Evolutionary conservation across 1,140 invertebrate species (phyloP), one percentile per base, ranked within the genome.

Genomic region (Plectrocnemia conspersa): DNA sequence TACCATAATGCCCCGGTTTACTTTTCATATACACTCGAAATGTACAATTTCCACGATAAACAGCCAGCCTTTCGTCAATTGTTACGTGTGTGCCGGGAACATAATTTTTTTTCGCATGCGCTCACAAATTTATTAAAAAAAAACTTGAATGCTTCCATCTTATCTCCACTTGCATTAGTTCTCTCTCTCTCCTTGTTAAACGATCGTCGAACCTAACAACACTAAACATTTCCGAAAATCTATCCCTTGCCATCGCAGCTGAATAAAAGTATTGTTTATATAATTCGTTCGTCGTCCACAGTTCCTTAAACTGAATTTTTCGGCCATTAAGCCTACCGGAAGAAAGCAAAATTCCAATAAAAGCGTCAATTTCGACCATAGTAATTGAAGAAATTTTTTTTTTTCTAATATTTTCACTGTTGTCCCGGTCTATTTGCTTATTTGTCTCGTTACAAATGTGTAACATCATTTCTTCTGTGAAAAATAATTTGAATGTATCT

Each of bases 1-100:
- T 63, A 5, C 72, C 75, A 56, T 74, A 74, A 52, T 68, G 69
- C 9, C 45, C 59, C 9, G 67, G 69, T 61, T 74, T 77, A 9
- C 56, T 56, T 22, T 64, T 62, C 3, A 73, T 69, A 54, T 72
- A 72, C 23, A 66, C 62, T 33, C 65, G 27, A 52, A 73, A 73
- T 10, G 22, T 33, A 50, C 68, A 71, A 21, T 44, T 7, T 7
- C 35, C 35, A n/a, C n/a, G n/a, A n/a, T n/a, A n/a, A n/a, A n/a
- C n/a, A n/a, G n/a, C n/a, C n/a, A n/a, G n/a, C n/a, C n/a, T n/a
- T n/a, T n/a, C n/a, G n/a, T n/a, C n/a, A n/a, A n/a, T n/a, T n/a
- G n/a, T n/a, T n/a, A n/a, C n/a, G n/a, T n/a, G n/a, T n/a, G n/a
- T n/a, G n/a, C n/a, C n/a, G n/a, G n/a, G n/a, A n/a, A n/a, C n/a